Evolutionary conservation across 2,797 vertebrate species (phyloP), one percentile per base, ranked within the genome.

Genomic region (Decapterus maruadsi): DNA sequence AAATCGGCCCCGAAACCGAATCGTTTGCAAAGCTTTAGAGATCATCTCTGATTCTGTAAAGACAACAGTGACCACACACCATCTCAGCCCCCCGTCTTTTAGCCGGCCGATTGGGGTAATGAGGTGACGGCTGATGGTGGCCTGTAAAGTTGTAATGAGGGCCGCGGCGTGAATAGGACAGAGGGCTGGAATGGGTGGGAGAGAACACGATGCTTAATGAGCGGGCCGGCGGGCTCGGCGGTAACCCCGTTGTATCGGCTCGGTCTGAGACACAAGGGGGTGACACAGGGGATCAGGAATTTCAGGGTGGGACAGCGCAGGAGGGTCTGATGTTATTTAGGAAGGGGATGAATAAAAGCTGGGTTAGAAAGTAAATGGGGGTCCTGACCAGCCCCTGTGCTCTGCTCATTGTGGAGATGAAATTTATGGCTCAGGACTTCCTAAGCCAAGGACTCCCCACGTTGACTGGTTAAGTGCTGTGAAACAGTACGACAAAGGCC

Each of bases 391-490:
- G 89, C 83, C 93, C 89, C 93, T 91, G 89, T 69, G 87, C 82
- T 89, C 84, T 55, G 80, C 87, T 93, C 89, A 93, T 94, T 95
- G 94, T 94, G 89, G 86, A 83, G 80, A 84, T 87, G 86, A 94
- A 93, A 95, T 95, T 95, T 95, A 95, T 95, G 93, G 92, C 93
- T 93, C 82, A 92, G 85, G 92, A 94, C 93, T 95, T 95, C 94
- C 94, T 94, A 92, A 91, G 90, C 89, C 82, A 76, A 88, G 93
- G 95, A 96, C 95, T 95, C 93, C 95, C 94, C 95, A 96, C 94
- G 94, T 95, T 94, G 95, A 93, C 86, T 87, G 82, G 87, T 90
- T 91, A 88, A 93, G 91, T 88, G 87, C 81, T 69, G 71, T 87
- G 88, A 88, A 88, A 89, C 85, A 50, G 77, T 16, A 6, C 65